phyloP scores from a whole-genome alignment of 1,140 invertebrate species.

The Platyscapa corneri region DNA sequence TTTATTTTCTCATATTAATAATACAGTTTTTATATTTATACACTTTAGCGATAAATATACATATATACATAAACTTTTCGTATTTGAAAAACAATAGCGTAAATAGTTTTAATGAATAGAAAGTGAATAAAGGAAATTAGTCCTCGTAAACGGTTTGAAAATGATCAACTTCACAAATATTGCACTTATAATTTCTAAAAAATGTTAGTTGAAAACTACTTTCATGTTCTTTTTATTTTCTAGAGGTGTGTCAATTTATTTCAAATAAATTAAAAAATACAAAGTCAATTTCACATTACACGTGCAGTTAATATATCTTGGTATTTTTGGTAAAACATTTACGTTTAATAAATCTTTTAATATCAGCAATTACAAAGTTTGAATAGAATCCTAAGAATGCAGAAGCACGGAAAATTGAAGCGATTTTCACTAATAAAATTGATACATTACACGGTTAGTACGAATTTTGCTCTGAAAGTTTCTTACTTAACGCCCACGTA shows the following conservation, averaged over 20 bases:
- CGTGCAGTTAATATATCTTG: neutral
- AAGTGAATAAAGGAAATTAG: too few species aligned
- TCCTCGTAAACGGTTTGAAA: too few species aligned
- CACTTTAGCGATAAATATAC: too few species aligned
- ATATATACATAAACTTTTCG: too few species aligned
- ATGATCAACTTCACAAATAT: too few species aligned
- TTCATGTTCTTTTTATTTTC: too few species aligned
- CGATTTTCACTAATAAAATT: slow-evolving; percentile 49
- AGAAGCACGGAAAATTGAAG: neutral
- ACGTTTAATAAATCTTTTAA: slow-evolving; percentile 40
- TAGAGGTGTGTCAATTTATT: too few species aligned
- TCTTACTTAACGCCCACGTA: slow-evolving; percentile 6
- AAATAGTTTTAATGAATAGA: too few species aligned
- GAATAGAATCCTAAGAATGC: slow-evolving; percentile 21
- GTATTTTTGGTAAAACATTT: neutral
- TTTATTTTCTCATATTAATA: neutral
- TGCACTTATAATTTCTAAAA: too few species aligned
- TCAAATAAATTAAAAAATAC: neutral
- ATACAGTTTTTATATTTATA: too few species aligned
- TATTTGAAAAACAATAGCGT: too few species aligned
- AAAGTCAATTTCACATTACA: neutral
- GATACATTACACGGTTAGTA: slow-evolving; percentile 40
- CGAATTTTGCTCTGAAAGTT: slow-evolving; percentile 29
- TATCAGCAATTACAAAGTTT: slow-evolving; percentile 45
- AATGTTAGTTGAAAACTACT: too few species aligned